Evolutionary conservation across 2,797 vertebrate species (phyloP), one percentile per base, ranked within the genome.

Genomic region (Microchirus variegatus): DNA sequence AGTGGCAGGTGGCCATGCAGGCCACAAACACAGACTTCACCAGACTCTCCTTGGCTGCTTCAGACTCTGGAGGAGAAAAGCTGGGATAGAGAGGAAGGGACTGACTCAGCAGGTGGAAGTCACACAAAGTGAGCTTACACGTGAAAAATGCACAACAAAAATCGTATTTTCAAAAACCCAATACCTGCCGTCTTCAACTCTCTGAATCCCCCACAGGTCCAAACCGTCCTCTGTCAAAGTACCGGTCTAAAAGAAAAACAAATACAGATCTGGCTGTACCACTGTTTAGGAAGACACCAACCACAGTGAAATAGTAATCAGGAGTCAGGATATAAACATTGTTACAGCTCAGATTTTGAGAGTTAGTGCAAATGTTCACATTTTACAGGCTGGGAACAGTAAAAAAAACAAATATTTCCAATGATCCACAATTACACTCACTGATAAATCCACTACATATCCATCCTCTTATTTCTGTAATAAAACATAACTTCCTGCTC

Each of bases 1-100:
- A 96, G 89, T 99, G 98, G 88, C 98, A 99, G 52, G 94, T 91
- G 51, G 96, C 96, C 97, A 99, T 99, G 84, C 96, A 96, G 72
- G 95, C 94, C 66, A 98, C 91, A 73, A 99, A 98, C 7, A 83
- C 82, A 2, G 94, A 94, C 82, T 92, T 94, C 45, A 96, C 90
- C 90, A 97, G 85, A 70, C 71, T 88, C 59, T 94, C 92, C 51
- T 90, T 92, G 59, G 92, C 94, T 50, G 91, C 89, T 0, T 90
- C 93, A 17, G 90, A 90, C 84, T 98, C 95, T 16, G 96, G 93
- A 60, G 92, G 88, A 74, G 84, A 91, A 84, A 99, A 99, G 71
- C 97, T 99, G 75, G 4, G 42, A 60, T 0, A 12, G 17, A 73
- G 17, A 77, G 2, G 1, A 1, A 54, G 49, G 36, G 26, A 45